phyloP scores from a whole-genome alignment of 2,888 invertebrate genomes.

The Lutraria lutraria region DNA sequence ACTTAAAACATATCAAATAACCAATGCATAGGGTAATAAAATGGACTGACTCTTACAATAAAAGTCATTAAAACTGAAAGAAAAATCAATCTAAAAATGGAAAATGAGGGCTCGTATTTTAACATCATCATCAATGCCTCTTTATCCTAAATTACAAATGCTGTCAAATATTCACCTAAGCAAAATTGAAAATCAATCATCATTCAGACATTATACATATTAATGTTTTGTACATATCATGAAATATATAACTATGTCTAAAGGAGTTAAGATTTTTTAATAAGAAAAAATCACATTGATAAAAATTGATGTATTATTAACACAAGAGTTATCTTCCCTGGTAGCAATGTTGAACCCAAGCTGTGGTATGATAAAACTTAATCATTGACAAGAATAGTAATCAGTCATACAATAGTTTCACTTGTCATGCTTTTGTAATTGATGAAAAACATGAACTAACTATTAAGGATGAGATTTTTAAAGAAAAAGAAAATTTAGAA shows the following conservation, averaged over 20 bases:
- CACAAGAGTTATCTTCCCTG: too few species aligned
- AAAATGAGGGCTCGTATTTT: constrained; percentile 15
- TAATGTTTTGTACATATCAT: background rate
- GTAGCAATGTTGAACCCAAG: too few species aligned
- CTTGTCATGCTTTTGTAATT: too few species aligned
- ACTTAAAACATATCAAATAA: constrained; percentile 25
- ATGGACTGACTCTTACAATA: constrained; percentile 20
- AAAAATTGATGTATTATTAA: too few species aligned
- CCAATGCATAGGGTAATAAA: constrained; percentile 16
- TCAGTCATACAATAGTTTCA: too few species aligned
- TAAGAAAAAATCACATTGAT: too few species aligned
- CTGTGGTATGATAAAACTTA: too few species aligned
- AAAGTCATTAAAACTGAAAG: constrained; percentile 50
- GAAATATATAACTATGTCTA: background rate
- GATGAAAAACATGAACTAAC: too few species aligned
- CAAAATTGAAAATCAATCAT: background rate
- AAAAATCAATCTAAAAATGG: constrained; percentile 39
- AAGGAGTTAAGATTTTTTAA: too few species aligned
- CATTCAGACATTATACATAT: background rate
- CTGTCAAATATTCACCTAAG: background rate
- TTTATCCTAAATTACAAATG: constrained; percentile 10
- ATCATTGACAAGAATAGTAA: too few species aligned
- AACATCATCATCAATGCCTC: background rate
- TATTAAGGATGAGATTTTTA: too few species aligned
- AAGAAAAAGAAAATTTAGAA: too few species aligned